Evolutionary conservation across 1,140 invertebrate species (phyloP).

Genomic region (Eumeta japonica): DNA sequence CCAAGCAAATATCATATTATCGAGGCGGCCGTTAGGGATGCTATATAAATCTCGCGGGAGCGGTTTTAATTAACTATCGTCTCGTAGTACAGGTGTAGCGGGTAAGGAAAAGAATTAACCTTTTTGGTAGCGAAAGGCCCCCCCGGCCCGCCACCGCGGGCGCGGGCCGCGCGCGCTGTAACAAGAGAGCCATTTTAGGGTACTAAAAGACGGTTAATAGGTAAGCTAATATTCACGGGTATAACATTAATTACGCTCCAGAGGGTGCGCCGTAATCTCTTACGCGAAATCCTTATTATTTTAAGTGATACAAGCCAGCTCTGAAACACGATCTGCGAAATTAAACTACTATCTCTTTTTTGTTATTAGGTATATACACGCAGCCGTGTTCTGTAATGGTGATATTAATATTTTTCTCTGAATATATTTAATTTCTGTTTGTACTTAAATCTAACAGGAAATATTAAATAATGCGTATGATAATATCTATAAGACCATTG

Average conservation of each 20-base stretch:
- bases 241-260: slow-evolving; percentile 46
- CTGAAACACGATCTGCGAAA: slow-evolving; percentile 8
- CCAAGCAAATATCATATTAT: too few species aligned
- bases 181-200: slow-evolving; percentile 39
- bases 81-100: slow-evolving; percentile 25
- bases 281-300: slow-evolving; percentile 39
- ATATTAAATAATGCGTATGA: too few species aligned
- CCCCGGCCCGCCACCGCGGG: slow-evolving; percentile 5
- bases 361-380: too few species aligned
- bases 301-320: slow-evolving; percentile 21
- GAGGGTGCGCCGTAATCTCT: slow-evolving; percentile 31
- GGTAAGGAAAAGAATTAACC: slow-evolving; percentile 27
- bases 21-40: too few species aligned
- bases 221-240: slow-evolving; percentile 47
- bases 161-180: slow-evolving; percentile 14
- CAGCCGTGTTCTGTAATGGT: too few species aligned
- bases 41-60: slow-evolving; percentile 27
- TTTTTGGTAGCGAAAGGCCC: slow-evolving; percentile 2
- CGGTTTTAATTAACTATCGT: slow-evolving; percentile 44
- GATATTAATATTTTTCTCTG: too few species aligned
- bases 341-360: too few species aligned
- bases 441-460: too few species aligned
- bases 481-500: too few species aligned
- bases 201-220: slow-evolving; percentile 47
- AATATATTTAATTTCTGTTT: too few species aligned